Conservation (phyloP, 2,113 vertebrate genomes). For the Eidolon helvum region DNA sequence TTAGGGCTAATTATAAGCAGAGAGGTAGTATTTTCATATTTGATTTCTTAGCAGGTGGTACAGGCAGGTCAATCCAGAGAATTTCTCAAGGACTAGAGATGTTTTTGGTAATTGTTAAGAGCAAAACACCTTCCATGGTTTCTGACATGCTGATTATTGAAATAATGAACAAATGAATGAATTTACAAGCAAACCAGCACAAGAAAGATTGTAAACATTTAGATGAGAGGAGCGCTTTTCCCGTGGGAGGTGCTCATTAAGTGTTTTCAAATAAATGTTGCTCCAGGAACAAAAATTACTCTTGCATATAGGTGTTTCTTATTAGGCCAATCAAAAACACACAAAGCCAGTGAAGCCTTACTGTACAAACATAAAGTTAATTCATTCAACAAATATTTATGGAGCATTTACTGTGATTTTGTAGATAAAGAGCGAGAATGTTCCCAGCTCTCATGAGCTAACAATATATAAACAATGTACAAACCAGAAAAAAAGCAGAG, state of each 20-base stretch:
- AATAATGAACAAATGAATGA: not conserved
- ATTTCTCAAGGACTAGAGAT: not conserved
- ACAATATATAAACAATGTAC: not conserved
- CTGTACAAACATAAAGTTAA: slow-evolving; percentile 21
- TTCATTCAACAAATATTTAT: slow-evolving; percentile 41
- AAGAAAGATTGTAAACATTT: not conserved
- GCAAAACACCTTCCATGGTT: not conserved
- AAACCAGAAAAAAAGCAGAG: not conserved
- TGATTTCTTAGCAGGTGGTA: not conserved
- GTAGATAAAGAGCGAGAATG: not conserved
- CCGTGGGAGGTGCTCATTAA: not conserved
- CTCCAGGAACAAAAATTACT: not conserved
- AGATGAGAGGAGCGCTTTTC: not conserved
- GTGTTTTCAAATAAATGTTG: not conserved
- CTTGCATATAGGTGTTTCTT: not conserved
- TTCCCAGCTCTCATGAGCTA: not conserved
- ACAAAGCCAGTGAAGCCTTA: not conserved
- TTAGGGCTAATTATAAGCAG: not conserved
- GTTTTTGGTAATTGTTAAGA: not conserved
- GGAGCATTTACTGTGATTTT: not conserved
- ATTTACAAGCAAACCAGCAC: not conserved
- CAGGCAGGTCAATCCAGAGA: not conserved
- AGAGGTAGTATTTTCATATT: not conserved
- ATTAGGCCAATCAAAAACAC: not conserved
- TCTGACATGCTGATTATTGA: not conserved